phyloP scores from a whole-genome alignment of 2,888 invertebrate genomes.

The Leuctra nigra region DNA sequence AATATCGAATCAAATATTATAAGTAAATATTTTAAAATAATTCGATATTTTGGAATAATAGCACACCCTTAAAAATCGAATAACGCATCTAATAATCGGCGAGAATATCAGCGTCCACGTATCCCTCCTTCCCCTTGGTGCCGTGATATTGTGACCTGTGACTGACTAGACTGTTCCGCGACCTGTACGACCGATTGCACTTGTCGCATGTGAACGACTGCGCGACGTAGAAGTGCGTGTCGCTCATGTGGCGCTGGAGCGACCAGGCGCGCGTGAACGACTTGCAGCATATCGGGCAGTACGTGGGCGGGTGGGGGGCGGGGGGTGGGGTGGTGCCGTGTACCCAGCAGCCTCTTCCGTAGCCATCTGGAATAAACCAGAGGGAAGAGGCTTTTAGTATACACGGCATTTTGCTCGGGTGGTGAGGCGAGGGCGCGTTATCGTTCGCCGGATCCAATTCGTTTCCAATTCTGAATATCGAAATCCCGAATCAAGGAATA shows the following conservation, averaged over 20 bases:
- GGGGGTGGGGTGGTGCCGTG: constrained; percentile 18
- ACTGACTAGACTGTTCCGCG: constrained; percentile 44
- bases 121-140: background rate
- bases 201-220: constrained; percentile 43
- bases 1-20: no score
- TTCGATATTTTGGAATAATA: no score
- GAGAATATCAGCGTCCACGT: no score
- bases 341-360: constrained; percentile 30
- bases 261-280: constrained; percentile 46
- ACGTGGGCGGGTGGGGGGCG: constrained; percentile 28
- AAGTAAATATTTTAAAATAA: no score
- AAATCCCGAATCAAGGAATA: no score
- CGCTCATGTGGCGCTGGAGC: constrained; percentile 44
- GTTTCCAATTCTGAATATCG: background rate
- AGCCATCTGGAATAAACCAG: constrained; percentile 30
- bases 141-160: constrained; percentile 46
- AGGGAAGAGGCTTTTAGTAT: constrained; percentile 30
- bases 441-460: background rate
- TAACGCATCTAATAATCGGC: no score
- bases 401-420: constrained; percentile 15
- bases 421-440: background rate
- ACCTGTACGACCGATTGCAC: constrained; percentile 44
- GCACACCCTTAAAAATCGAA: no score
- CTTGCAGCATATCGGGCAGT: constrained; percentile 43
- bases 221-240: constrained; percentile 45